phyloP scores from a whole-genome alignment of 35 echinoderm and acorn worm species.

The Heliocidaris erythrogramma region DNA sequence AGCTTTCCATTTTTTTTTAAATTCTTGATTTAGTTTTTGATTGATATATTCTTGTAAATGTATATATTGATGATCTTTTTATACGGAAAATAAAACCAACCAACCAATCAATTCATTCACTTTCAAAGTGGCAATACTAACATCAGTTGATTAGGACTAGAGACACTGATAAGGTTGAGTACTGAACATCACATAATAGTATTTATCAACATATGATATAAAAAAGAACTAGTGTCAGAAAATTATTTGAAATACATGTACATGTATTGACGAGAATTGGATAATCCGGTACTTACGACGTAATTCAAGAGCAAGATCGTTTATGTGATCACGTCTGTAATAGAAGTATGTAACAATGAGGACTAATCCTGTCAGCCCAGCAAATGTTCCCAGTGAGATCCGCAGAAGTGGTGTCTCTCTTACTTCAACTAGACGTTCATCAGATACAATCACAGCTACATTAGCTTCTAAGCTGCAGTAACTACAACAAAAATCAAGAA shows the following conservation, averaged over 20 bases:
- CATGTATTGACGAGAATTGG: background rate
- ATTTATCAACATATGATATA: background rate
- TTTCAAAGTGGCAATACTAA: background rate
- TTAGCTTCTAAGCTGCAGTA: conserved; percentile 60
- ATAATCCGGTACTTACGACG: conserved; percentile 32
- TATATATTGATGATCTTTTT: too few species aligned
- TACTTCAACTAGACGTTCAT: background rate
- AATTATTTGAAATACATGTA: background rate
- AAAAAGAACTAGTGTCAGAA: background rate
- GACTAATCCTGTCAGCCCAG: conserved; percentile 53
- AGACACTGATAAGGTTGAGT: background rate
- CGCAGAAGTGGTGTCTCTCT: conserved; percentile 32
- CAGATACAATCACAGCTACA: conserved; percentile 68
- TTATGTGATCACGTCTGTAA: conserved; percentile 71
- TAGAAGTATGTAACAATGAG: conserved; percentile 60
- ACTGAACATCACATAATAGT: background rate
- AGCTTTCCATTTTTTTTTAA: too few species aligned
- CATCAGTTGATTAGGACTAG: background rate
- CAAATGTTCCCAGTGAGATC: conserved; percentile 57
- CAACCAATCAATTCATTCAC: too few species aligned
- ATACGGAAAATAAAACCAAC: too few species aligned
- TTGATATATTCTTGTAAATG: too few species aligned
- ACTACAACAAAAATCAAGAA: conserved; percentile 42
- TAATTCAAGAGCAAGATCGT: background rate
- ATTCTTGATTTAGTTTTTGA: too few species aligned